Evolutionary conservation across 53 echinoderm and acorn worm genomes (phyloP).

Genomic region (Henricia sp.): DNA sequence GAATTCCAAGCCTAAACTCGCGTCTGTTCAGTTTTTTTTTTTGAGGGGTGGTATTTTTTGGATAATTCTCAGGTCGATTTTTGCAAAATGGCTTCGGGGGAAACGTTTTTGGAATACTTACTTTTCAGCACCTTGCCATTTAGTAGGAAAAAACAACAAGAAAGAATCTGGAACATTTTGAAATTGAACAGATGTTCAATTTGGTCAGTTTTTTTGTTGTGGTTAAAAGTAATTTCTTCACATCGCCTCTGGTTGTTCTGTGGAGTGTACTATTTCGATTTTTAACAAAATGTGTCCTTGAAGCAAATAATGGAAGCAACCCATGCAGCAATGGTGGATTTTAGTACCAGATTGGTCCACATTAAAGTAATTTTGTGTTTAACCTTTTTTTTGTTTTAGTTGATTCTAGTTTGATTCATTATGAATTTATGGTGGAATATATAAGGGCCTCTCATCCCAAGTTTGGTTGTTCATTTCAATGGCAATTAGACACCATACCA

Average conservation of each 20-base stretch:
- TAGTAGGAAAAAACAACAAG: neutral
- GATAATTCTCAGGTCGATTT: neutral
- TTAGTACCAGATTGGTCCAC: too few species aligned
- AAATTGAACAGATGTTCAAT: slow-evolving; percentile 10
- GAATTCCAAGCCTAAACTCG: neutral
- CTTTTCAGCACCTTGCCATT: neutral
- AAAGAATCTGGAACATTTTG: neutral
- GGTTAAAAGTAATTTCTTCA: neutral
- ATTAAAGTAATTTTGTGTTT: too few species aligned
- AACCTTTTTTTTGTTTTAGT: too few species aligned
- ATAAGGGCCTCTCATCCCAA: too few species aligned
- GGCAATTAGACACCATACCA: too few species aligned
- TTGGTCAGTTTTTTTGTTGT: neutral
- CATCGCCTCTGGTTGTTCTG: neutral
- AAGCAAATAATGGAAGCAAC: too few species aligned
- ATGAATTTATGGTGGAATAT: too few species aligned
- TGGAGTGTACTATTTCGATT: too few species aligned
- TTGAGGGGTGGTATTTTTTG: neutral
- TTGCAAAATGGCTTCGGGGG: neutral
- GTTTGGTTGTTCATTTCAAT: too few species aligned
- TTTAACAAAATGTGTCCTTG: too few species aligned
- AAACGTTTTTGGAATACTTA: slow-evolving; percentile 14
- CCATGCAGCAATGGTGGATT: too few species aligned
- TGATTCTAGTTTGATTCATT: too few species aligned
- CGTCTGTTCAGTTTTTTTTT: neutral